These are phyloP conservation scores for Pissodes strobi DNA, from an alignment of 1,140 invertebrate species.

Conservation along the genomic window DNA sequence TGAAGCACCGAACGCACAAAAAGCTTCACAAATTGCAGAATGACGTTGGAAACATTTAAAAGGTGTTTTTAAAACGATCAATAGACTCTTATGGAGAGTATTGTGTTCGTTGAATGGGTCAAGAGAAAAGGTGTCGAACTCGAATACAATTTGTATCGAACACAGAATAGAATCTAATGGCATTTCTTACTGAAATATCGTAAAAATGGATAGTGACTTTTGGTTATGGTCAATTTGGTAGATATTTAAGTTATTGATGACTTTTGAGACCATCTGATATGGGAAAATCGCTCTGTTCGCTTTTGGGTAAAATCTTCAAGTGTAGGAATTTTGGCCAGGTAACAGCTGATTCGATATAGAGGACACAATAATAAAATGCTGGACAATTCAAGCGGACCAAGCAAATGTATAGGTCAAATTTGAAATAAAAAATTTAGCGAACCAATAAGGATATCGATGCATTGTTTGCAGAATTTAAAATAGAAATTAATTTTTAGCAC, in stretches of 20 bases:
- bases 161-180: constrained; percentile 21
- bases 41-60: constrained; percentile 28
- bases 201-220: constrained; percentile 20
- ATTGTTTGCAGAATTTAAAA: too few species aligned
- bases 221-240: constrained; percentile 24
- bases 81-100: constrained; percentile 21
- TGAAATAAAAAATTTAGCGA: too few species aligned
- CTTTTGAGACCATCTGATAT: too few species aligned
- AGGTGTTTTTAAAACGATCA: constrained; percentile 29
- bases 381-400: too few species aligned
- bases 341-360: too few species aligned
- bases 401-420: too few species aligned
- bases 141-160: constrained; percentile 25
- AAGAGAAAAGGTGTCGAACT: constrained; percentile 28
- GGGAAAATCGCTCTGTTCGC: too few species aligned
- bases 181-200: constrained; percentile 7
- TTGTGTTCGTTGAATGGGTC: constrained; percentile 20
- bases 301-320: too few species aligned
- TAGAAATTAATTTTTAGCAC: too few species aligned
- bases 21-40: constrained; percentile 32
- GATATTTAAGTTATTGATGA: constrained; percentile 16
- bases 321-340: too few species aligned
- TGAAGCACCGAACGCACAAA: constrained; percentile 25
- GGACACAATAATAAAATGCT: too few species aligned
- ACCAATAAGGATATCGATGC: too few species aligned